A percentile compares a stretch with the other conserved stretches of the same genome.
Evolutionary conservation across 2,797 vertebrate species (phyloP).

Genomic region (Esox lucius): DNA sequence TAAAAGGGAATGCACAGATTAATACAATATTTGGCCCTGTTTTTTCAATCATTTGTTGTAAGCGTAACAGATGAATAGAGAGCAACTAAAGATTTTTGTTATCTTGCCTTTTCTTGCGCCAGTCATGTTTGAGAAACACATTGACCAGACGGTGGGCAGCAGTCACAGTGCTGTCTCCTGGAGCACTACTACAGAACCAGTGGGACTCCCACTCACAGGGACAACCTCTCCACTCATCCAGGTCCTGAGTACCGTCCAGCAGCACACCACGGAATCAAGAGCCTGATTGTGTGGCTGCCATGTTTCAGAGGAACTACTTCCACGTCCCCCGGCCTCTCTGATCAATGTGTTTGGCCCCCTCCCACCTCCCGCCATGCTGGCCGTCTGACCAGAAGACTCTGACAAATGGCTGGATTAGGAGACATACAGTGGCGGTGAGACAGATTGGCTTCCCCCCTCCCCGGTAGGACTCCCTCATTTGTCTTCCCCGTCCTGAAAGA

Average conservation of each 20-base stretch:
- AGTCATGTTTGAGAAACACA: background rate
- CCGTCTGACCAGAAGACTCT: constrained; percentile 47
- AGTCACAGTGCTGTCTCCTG: background rate
- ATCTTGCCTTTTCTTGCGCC: background rate
- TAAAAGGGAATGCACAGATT: background rate
- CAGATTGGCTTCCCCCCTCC: constrained; percentile 41
- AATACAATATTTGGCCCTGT: background rate
- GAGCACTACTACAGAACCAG: constrained; percentile 28
- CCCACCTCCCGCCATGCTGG: constrained; percentile 48
- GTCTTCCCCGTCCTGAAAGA: constrained; percentile 43
- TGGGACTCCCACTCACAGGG: constrained; percentile 49
- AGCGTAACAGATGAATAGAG: background rate
- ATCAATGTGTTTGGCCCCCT: constrained; percentile 69
- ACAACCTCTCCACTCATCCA: constrained; percentile 18
- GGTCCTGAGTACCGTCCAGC: constrained; percentile 11
- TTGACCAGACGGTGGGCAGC: background rate
- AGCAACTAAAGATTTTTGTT: background rate
- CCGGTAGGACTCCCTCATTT: constrained; percentile 35
- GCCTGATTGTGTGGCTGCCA: constrained; percentile 48
- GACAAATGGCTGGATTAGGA: constrained; percentile 63
- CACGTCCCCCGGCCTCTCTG: constrained; percentile 14
- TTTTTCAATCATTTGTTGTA: background rate
- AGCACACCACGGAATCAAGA: constrained; percentile 42
- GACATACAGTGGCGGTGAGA: constrained; percentile 53
- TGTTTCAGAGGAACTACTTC: constrained; percentile 58